Evolutionary conservation across 2,888 invertebrate genomes (phyloP).

Genomic region (Amblyjoppa fuscipennis): DNA sequence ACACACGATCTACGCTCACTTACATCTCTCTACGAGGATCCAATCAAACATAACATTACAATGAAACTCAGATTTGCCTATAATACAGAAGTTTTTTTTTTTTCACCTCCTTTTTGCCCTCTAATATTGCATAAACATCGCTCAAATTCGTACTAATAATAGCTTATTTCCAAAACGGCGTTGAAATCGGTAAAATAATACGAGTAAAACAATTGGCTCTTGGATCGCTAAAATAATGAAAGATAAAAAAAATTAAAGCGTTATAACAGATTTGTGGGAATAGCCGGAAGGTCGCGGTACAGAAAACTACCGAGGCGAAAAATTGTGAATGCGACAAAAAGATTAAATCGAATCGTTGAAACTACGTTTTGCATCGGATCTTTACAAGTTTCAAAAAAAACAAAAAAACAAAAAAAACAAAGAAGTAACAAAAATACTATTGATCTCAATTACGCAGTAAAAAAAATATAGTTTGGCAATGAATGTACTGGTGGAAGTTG

Average conservation of each 20-base stretch:
- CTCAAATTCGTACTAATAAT: constrained; percentile 22
- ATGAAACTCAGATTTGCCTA: constrained; percentile 15
- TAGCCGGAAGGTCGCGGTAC: constrained; percentile 16
- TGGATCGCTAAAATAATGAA: neutral
- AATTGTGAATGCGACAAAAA: neutral
- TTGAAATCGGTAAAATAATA: constrained; percentile 49
- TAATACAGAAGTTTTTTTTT: constrained; percentile 13
- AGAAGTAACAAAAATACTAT: constrained; percentile 11
- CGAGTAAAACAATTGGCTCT: constrained; percentile 28
- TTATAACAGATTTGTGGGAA: constrained; percentile 2
- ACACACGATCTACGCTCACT: constrained; percentile 8
- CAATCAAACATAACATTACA: constrained; percentile 39
- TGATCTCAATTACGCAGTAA: neutral
- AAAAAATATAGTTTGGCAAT: neutral
- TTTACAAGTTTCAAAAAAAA: neutral
- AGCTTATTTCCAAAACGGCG: constrained; percentile 35
- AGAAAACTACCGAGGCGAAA: neutral
- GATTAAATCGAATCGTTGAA: constrained; percentile 3
- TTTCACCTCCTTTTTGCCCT: constrained; percentile 3
- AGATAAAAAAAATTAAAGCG: neutral
- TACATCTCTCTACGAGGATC: neutral
- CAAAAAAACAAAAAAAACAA: neutral
- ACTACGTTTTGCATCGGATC: constrained; percentile 16
- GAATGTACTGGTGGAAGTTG: neutral
- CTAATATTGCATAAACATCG: constrained; percentile 35